phyloP scores from a whole-genome alignment of 2,888 invertebrate species.

The Zaprionus obscuricornis region DNA sequence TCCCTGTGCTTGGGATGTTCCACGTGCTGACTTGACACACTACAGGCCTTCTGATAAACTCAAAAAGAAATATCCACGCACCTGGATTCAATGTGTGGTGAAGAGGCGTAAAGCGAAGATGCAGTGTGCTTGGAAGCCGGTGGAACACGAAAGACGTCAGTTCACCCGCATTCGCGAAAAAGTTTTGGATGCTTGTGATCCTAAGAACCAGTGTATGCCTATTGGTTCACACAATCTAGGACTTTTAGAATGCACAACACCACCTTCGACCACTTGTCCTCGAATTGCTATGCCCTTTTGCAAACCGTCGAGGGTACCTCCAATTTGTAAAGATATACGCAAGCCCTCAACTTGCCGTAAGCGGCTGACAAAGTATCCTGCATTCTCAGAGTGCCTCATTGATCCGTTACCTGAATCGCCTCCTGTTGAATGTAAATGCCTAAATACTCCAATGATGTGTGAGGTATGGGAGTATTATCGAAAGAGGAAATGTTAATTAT shows the following conservation, averaged over 20 bases:
- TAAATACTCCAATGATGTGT: constrained; percentile 57
- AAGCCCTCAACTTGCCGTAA: constrained; percentile 22
- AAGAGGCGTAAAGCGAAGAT: constrained; percentile 40
- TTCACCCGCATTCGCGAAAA: neutral
- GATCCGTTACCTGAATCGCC: constrained; percentile 40
- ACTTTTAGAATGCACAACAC: neutral
- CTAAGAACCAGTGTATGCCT: no score
- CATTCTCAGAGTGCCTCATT: constrained; percentile 57
- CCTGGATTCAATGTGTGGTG: constrained; percentile 58
- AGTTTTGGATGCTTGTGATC: no score
- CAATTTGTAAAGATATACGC: constrained; percentile 1
- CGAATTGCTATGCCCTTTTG: constrained; percentile 37
- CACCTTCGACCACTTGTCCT: constrained; percentile 27
- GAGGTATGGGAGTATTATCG: constrained; percentile 60
- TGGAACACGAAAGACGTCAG: constrained; percentile 12
- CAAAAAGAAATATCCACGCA: constrained; percentile 49
- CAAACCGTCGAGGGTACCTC: neutral
- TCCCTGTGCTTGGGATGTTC: constrained; percentile 26
- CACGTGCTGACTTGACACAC: constrained; percentile 27
- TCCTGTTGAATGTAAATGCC: constrained; percentile 56
- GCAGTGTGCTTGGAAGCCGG: constrained; percentile 32
- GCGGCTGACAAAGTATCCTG: constrained; percentile 60
- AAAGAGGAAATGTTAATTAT: constrained; percentile 52
- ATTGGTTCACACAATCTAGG: constrained; percentile 8
- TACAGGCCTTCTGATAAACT: constrained; percentile 56